Percentiles rank a stretch among this genome's conserved stretches.
phyloP scores from a whole-genome alignment of 2,888 invertebrate genomes.

The Plemyria rubiginata region DNA sequence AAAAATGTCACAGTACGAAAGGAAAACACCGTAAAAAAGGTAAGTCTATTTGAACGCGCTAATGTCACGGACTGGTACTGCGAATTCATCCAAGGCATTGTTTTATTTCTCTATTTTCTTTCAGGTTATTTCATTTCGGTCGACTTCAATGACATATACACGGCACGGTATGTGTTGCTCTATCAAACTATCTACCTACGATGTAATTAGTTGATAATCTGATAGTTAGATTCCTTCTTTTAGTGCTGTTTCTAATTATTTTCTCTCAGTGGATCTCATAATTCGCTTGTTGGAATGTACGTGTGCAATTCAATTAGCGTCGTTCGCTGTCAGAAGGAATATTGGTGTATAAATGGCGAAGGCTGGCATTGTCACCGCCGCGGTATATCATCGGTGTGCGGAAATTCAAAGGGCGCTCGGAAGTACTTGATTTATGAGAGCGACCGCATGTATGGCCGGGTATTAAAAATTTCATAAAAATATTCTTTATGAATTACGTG shows the following conservation, averaged over 20 bases:
- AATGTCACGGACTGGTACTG: slow-evolving; percentile 22
- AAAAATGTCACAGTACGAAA: slow-evolving; percentile 12
- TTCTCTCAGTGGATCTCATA: slow-evolving; percentile 8
- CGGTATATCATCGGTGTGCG: slow-evolving; percentile 74
- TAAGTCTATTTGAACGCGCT: slow-evolving; percentile 25
- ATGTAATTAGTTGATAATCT: background rate
- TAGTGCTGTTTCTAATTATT: background rate
- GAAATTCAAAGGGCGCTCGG: slow-evolving; percentile 78
- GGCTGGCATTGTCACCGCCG: slow-evolving; percentile 75
- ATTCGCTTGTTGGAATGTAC: slow-evolving; percentile 28
- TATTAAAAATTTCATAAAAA: slow-evolving; percentile 80
- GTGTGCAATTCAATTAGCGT: slow-evolving; percentile 65
- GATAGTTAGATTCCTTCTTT: background rate
- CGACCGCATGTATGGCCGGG: slow-evolving; percentile 68
- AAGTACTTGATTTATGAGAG: slow-evolving; percentile 80
- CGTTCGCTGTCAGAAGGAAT: slow-evolving; percentile 68
- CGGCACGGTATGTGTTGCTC: too few species aligned
- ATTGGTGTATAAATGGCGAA: slow-evolving; percentile 70
- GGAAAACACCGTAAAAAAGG: slow-evolving; percentile 17
- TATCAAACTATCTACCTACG: too few species aligned
- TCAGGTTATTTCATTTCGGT: background rate
- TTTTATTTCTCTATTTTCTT: slow-evolving; percentile 14
- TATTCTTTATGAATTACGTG: slow-evolving; percentile 70
- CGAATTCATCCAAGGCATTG: slow-evolving; percentile 13
- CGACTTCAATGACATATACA: too few species aligned